Evolutionary conservation across 2,888 invertebrate species (phyloP), one percentile per base, ranked within the genome.

Genomic region (Monochamus alternatus): DNA sequence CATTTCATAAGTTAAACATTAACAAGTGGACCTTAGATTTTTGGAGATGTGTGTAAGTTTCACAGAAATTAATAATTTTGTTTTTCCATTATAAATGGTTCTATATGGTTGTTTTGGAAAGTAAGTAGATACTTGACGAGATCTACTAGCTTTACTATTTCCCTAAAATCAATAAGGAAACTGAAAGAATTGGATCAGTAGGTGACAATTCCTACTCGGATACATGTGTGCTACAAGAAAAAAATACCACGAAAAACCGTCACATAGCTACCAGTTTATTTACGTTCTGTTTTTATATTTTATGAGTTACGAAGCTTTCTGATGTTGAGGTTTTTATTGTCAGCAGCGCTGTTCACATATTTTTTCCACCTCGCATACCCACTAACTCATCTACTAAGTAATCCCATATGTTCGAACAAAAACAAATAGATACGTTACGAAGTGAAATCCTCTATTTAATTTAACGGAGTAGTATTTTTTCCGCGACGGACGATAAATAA

Each of bases 321-420:
- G n/a, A 47, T 52, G 60, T 38, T 51, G 63, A 71, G 14, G 32
- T 22, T 71, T 71, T 71, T 71, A 71, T 51, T 52, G 38, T 38
- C 52, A 47, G 51, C 52, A 55, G 8, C 51, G 52, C 63, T 31
- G 63, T 63, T 71, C 71, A 71, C 71, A 71, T 71, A 71, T 71
- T 71, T 62, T 62, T 51, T 71, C 62, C 38, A 7, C 59, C 7
- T 22, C 51, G 63, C 63, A 32, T 51, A 30, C 38, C 44, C 30
- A 51, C 10, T 71, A 71, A 71, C 71, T 71, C 71, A 71, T 63
- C 71, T 8, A 31, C 62, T 71, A 71, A 71, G 62, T 52, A 71
- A 38, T 55, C 59, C 71, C 71, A 71, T 63, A 43, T 71, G 71
- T 71, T 71, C 47, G 38, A 63, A 71, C 14, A 71, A 71, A 69